These are phyloP conservation scores for Corythoichthys haematopterus DNA, from an alignment of 2,113 vertebrate genomes.

Conservation along the genomic window DNA sequence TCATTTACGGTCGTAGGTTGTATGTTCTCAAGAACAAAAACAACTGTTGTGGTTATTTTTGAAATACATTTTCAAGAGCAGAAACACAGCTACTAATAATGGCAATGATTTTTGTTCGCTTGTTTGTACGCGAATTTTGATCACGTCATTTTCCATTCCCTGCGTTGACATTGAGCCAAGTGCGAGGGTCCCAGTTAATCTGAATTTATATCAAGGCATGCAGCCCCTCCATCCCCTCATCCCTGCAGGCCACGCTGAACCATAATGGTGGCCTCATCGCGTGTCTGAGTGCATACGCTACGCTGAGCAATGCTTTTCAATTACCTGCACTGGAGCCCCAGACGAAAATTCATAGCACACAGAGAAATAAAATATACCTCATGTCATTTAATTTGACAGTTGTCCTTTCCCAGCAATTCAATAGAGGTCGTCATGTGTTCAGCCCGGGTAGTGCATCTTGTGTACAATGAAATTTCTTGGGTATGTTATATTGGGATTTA, in stretches of 20 bases:
- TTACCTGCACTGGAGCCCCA: constrained; percentile 57
- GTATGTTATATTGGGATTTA: constrained; percentile 16
- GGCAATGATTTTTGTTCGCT: neutral
- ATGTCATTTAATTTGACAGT: constrained; percentile 72
- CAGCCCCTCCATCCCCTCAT: constrained; percentile 41
- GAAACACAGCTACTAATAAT: neutral
- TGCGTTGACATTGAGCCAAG: constrained; percentile 54
- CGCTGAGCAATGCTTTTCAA: constrained; percentile 76
- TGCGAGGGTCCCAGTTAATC: constrained; percentile 56
- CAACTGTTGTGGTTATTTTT: neutral
- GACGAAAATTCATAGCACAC: constrained; percentile 55
- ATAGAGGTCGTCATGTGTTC: constrained; percentile 54
- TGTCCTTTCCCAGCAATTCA: constrained; percentile 64
- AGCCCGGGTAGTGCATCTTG: constrained; percentile 13
- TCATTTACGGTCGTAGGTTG: constrained; percentile 47
- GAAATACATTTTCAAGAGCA: neutral
- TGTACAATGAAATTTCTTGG: constrained; percentile 1
- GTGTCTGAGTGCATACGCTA: constrained; percentile 71
- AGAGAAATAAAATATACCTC: constrained; percentile 69
- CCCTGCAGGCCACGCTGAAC: constrained; percentile 63
- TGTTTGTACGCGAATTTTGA: constrained; percentile 14
- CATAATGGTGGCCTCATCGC: constrained; percentile 67
- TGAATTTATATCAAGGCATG: constrained; percentile 59
- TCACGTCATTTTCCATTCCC: constrained; percentile 32
- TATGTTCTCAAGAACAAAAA: constrained; percentile 19